Conservation (phyloP, 2,888 invertebrate species). For the Dynastes hyllus region DNA sequence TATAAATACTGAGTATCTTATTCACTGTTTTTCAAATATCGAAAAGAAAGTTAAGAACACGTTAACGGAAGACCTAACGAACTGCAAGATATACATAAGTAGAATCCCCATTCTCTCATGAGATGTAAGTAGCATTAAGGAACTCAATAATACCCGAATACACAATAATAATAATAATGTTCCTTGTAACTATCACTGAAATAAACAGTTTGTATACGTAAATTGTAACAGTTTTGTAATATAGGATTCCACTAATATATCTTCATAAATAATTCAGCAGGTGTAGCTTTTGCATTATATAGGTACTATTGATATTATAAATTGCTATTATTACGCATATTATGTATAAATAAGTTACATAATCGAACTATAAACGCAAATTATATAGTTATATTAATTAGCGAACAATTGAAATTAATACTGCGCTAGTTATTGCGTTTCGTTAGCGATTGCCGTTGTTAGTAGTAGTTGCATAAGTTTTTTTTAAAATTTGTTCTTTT, state of each 20-base stretch:
- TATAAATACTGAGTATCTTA: background rate
- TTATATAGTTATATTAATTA: slow-evolving; percentile 41
- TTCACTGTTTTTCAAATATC: background rate
- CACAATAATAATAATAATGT: background rate
- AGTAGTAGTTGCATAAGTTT: slow-evolving; percentile 37
- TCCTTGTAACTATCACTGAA: background rate
- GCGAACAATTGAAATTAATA: slow-evolving; percentile 45
- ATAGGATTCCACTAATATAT: background rate
- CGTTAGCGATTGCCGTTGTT: slow-evolving; percentile 3
- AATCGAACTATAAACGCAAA: slow-evolving; percentile 30
- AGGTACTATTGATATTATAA: slow-evolving; percentile 20
- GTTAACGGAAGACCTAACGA: background rate
- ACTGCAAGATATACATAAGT: background rate
- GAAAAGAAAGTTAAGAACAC: background rate
- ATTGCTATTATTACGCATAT: slow-evolving; percentile 33
- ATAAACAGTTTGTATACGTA: slow-evolving; percentile 1
- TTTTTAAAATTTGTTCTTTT: no score
- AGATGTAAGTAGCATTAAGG: background rate
- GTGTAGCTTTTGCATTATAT: slow-evolving; percentile 10
- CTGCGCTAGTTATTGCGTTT: slow-evolving; percentile 39
- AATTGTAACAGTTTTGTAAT: slow-evolving; percentile 17
- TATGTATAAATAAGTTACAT: slow-evolving; percentile 31
- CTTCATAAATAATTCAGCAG: slow-evolving; percentile 25
- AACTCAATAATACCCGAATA: background rate
- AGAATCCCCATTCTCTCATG: no score